Conservation (phyloP, 2,797 vertebrate species). For the Falco concolor region DNA sequence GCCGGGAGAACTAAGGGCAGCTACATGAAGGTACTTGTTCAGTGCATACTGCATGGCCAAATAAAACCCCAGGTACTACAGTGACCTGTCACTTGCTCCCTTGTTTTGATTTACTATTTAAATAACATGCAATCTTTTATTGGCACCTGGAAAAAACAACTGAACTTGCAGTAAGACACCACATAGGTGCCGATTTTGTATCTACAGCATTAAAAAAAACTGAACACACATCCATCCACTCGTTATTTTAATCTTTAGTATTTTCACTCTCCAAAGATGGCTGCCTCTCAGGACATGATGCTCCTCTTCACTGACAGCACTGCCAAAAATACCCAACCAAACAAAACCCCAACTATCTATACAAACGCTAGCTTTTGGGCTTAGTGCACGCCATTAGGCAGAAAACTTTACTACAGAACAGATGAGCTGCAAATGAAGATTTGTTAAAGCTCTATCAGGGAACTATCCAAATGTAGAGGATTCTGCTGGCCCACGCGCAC, state of each 20-base stretch:
- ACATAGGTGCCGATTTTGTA: neutral
- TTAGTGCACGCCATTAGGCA: neutral
- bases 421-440: neutral
- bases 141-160: neutral
- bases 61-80: neutral
- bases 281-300: neutral
- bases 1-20: neutral
- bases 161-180: neutral
- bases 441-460: neutral
- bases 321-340: neutral
- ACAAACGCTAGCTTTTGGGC: neutral
- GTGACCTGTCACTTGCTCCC: neutral
- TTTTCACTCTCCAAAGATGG: neutral
- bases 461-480: neutral
- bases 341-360: neutral
- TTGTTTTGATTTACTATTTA: neutral
- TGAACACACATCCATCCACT: neutral
- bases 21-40: neutral
- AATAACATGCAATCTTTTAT: neutral
- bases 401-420: neutral
- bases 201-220: neutral
- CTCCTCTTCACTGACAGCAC: neutral
- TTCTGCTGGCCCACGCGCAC: rapidly evolving
- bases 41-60: neutral
- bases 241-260: neutral